Percentiles rank a stretch among this genome's conserved stretches.
phyloP scores from a whole-genome alignment of 53 echinoderm and acorn worm species.

The Luidia sarsii region DNA sequence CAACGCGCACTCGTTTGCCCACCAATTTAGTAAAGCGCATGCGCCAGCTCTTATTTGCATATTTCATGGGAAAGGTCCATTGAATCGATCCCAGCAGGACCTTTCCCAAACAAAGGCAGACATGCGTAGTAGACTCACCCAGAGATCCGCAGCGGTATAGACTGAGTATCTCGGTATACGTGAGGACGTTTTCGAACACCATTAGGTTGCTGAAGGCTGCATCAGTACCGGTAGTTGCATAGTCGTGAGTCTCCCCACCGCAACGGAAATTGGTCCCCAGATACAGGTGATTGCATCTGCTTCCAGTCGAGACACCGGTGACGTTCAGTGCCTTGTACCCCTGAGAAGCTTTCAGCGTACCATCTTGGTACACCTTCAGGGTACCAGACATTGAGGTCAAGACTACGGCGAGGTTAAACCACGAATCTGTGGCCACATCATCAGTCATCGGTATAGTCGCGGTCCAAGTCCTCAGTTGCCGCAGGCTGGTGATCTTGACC shows the following conservation, averaged over 20 bases:
- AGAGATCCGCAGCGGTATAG: slow-evolving; percentile 9
- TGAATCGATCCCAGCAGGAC: too few species aligned
- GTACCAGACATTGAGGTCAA: background rate
- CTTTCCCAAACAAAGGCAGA: too few species aligned
- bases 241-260: too few species aligned
- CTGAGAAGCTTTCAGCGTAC: background rate
- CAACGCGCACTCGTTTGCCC: too few species aligned
- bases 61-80: too few species aligned
- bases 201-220: slow-evolving; percentile 15
- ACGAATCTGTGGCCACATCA: background rate
- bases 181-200: background rate
- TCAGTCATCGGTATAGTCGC: too few species aligned
- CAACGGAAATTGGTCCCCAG: background rate
- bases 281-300: background rate
- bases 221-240: background rate
- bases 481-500: too few species aligned
- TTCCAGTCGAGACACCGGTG: background rate
- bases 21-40: too few species aligned
- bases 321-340: too few species aligned
- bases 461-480: background rate
- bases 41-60: too few species aligned
- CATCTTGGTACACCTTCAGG: background rate
- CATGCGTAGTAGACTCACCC: background rate
- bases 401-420: slow-evolving; percentile 10
- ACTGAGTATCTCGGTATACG: background rate